These are phyloP conservation scores for Meiosimyza platycephala DNA, from an alignment of 2,888 invertebrate species.

Conservation along the genomic window DNA sequence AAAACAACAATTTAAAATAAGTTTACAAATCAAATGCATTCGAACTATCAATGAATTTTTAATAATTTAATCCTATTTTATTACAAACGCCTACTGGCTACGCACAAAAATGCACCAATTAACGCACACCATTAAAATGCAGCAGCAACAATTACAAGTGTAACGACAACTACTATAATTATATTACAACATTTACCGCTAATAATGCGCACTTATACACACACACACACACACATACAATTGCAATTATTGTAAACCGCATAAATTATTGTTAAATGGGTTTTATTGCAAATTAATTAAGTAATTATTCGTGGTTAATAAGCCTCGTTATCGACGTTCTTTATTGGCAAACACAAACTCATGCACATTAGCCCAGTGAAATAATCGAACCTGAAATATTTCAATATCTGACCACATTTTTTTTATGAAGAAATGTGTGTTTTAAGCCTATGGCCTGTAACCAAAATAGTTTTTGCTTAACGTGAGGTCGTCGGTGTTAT, in stretches of 20 bases:
- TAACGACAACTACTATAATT: background rate
- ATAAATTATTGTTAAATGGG: slow-evolving; percentile 44
- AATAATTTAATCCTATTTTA: too few relatives aligned
- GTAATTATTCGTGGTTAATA: slow-evolving; percentile 40
- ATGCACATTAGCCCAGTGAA: slow-evolving; percentile 9
- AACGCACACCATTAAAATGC: slow-evolving; percentile 7
- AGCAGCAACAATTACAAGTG: slow-evolving; percentile 7
- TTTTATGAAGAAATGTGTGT: too few relatives aligned
- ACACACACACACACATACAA: slow-evolving; percentile 12
- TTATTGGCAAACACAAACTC: slow-evolving; percentile 15
- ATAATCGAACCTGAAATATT: too few relatives aligned
- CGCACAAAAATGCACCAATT: slow-evolving; percentile 23
- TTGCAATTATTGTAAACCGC: slow-evolving; percentile 48
- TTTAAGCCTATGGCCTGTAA: too few relatives aligned
- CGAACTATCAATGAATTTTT: too few relatives aligned
- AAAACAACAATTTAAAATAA: too few relatives aligned
- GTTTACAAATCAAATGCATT: too few relatives aligned
- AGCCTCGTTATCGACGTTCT: slow-evolving; percentile 24
- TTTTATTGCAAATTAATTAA: slow-evolving; percentile 57
- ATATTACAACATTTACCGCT: slow-evolving; percentile 9
- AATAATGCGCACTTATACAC: background rate
- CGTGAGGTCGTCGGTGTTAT: too few relatives aligned
- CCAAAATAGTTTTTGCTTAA: too few relatives aligned
- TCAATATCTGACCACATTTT: too few relatives aligned
- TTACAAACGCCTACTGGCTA: slow-evolving; percentile 3